phyloP scores from a whole-genome alignment of 2,888 invertebrate species.

The Phytoseiulus persimilis region DNA sequence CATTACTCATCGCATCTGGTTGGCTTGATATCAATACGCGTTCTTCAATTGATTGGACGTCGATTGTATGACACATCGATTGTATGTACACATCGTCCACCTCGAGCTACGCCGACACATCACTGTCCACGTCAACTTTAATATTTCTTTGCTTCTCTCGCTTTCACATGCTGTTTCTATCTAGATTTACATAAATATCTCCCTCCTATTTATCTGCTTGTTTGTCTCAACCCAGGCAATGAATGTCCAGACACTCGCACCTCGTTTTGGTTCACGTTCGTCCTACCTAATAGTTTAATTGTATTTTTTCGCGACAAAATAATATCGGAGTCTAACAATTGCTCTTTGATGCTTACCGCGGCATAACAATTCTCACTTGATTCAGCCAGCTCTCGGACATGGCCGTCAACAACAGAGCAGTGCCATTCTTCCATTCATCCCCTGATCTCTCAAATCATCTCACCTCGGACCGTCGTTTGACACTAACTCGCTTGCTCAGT shows the following conservation, averaged over 20 bases:
- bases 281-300: neutral
- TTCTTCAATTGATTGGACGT: neutral
- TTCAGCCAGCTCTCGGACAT: neutral
- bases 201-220: no score
- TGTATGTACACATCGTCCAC: neutral
- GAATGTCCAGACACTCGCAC: neutral
- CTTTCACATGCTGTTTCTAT: neutral
- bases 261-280: neutral
- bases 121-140: neutral
- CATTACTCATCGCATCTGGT: neutral
- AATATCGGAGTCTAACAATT: neutral
- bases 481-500: no score
- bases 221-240: neutral
- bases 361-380: neutral
- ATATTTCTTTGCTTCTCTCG: neutral
- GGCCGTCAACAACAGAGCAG: neutral
- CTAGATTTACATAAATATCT: neutral
- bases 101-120: neutral
- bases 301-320: neutral
- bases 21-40: neutral
- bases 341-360: neutral
- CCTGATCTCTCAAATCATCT: neutral
- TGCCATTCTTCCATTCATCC: neutral
- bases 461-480: neutral
- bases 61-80: neutral